Percentiles rank a stretch among this genome's conserved stretches.
phyloP scores from a whole-genome alignment of 2,888 invertebrate genomes.

The Agonopterix alstromeriana region DNA sequence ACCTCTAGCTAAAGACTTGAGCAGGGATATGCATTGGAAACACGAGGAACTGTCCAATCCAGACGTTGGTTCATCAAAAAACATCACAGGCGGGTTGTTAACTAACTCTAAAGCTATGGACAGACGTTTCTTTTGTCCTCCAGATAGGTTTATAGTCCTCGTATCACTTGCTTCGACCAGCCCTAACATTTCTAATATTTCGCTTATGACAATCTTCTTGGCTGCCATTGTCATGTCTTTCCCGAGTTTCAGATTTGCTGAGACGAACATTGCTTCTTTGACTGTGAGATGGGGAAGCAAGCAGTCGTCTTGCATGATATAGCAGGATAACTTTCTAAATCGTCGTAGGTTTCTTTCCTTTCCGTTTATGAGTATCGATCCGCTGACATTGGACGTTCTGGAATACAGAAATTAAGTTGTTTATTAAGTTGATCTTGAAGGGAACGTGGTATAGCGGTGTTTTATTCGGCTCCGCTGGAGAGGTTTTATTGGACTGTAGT shows the following conservation, averaged over 20 bases:
- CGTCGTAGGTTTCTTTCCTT: constrained; percentile 89
- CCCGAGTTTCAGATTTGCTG: constrained; percentile 94
- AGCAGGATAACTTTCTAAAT: constrained; percentile 95
- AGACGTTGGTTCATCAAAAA: constrained; percentile 96
- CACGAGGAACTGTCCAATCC: constrained; percentile 96
- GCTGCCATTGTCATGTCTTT: constrained; percentile 83
- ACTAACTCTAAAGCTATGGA: constrained; percentile 95
- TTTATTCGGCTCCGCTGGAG: too few species aligned
- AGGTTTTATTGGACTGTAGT: too few species aligned
- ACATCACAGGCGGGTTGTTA: constrained; percentile 98
- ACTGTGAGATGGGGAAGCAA: constrained; percentile 93
- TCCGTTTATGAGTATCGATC: constrained; percentile 91
- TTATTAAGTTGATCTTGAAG: not conserved
- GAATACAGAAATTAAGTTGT: constrained; percentile 75
- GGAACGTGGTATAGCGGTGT: too few species aligned
- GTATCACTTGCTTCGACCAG: constrained; percentile 88
- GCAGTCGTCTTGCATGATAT: constrained; percentile 97
- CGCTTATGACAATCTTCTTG: constrained; percentile 88
- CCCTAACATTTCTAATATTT: constrained; percentile 90
- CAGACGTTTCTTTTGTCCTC: constrained; percentile 93
- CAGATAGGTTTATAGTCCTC: constrained; percentile 87
- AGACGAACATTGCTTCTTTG: constrained; percentile 93
- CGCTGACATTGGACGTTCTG: constrained; percentile 90
- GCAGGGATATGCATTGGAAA: constrained; percentile 92
- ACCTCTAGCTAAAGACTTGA: constrained; percentile 92